Conservation (phyloP, 2,113 vertebrate species). For the Paradisaea rubra region DNA sequence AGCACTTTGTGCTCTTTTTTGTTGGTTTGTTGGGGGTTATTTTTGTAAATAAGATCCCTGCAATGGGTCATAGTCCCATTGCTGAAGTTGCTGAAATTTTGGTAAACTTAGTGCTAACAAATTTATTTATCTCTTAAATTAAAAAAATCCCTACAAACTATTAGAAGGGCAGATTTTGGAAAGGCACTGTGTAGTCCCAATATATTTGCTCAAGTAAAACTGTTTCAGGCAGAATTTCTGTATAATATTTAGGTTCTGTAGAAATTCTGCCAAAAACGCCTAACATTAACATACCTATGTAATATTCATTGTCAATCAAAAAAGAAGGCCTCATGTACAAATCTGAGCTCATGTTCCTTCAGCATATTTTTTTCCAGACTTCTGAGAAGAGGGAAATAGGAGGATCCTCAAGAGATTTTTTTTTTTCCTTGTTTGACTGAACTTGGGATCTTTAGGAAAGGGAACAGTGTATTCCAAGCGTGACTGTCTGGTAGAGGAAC, state of each 20-base stretch:
- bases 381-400: not conserved
- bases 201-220: not conserved
- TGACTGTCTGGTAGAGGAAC: not conserved
- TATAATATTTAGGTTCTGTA: not conserved
- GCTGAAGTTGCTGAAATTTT: not conserved
- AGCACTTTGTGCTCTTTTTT: not conserved
- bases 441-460: not conserved
- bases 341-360: not conserved
- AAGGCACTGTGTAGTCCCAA: not conserved
- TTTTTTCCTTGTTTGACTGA: not conserved
- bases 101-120: not conserved
- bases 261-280: not conserved
- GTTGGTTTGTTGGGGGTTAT: not conserved
- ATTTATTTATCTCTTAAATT: not conserved
- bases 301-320: not conserved
- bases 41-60: not conserved
- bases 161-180: not conserved
- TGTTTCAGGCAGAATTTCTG: not conserved
- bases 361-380: not conserved
- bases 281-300: not conserved
- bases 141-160: not conserved
- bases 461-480: not conserved
- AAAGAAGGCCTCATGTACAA: not conserved
- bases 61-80: not conserved
- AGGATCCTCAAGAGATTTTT: not conserved